These are phyloP conservation scores for Mactra quadrangularis DNA, from an alignment of 1,140 invertebrate species.

Conservation along the genomic window DNA sequence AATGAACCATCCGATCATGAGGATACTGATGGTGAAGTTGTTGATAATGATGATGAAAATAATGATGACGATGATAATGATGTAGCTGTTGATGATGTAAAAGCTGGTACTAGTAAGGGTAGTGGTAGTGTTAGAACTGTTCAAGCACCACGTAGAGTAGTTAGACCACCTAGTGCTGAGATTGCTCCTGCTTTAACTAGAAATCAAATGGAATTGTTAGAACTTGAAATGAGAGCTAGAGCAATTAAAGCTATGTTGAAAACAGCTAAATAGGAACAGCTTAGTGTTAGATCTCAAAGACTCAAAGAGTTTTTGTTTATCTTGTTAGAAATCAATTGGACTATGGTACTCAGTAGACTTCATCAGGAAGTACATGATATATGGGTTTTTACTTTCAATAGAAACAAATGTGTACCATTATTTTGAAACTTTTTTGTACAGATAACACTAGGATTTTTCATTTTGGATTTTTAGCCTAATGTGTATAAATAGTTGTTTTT, in stretches of 20 bases:
- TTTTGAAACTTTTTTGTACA: no score
- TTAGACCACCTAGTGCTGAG: conserved; percentile 27
- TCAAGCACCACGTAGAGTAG: conserved; percentile 11
- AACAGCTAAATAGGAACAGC: conserved; percentile 49
- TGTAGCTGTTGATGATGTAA: background rate
- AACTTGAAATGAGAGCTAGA: conserved; percentile 84
- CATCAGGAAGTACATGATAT: no score
- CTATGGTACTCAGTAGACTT: no score
- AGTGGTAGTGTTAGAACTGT: conserved; percentile 24
- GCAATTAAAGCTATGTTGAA: conserved; percentile 85
- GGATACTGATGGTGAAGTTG: background rate
- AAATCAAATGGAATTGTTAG: conserved; percentile 84
- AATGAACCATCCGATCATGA: background rate
- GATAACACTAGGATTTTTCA: no score
- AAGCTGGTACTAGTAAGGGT: background rate
- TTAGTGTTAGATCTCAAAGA: no score
- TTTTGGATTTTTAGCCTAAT: no score
- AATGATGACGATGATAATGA: background rate
- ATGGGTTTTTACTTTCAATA: no score
- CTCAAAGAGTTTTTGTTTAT: no score
- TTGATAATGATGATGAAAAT: conserved; percentile 10
- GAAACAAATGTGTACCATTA: no score
- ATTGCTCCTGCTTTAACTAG: conserved; percentile 70
- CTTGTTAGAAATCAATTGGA: no score
- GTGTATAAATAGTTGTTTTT: no score